Evolutionary conservation across 2,797 vertebrate genomes (phyloP).

Genomic region (Mus minutoides): DNA sequence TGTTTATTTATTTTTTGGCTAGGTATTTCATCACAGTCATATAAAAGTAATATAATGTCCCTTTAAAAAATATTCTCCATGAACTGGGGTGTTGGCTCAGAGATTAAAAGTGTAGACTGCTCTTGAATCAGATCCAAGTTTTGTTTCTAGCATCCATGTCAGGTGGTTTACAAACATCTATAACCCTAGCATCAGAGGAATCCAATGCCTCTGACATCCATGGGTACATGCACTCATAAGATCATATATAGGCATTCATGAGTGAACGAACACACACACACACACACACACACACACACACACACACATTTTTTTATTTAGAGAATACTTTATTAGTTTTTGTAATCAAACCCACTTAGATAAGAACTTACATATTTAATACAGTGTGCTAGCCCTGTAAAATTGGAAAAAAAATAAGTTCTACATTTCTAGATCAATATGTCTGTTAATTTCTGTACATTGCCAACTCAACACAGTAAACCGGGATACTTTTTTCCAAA

Average conservation of each 20-base stretch:
- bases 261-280: not conserved
- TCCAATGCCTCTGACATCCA: not conserved
- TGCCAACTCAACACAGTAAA: slow-evolving; percentile 91
- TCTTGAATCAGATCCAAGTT: not conserved
- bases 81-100: not conserved
- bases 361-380: slow-evolving; percentile 99
- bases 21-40: not conserved
- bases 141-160: not conserved
- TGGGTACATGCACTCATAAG: not conserved
- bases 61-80: not conserved
- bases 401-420: slow-evolving; percentile 88
- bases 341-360: slow-evolving; percentile 99
- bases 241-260: not conserved
- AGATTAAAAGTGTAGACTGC: too few relatives aligned
- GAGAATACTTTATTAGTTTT: slow-evolving; percentile 99
- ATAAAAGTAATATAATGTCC: not conserved
- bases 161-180: not conserved
- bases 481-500: slow-evolving; percentile 88
- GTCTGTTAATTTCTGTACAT: slow-evolving; percentile 92
- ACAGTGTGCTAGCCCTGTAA: slow-evolving; percentile 97
- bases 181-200: too few relatives aligned
- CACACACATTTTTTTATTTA: slow-evolving; percentile 89
- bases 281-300: too few relatives aligned
- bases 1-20: not conserved
- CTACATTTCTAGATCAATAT: slow-evolving; percentile 92